Evolutionary conservation across 2,797 vertebrate genomes (phyloP).

Genomic region (Macropus fuliginosus): DNA sequence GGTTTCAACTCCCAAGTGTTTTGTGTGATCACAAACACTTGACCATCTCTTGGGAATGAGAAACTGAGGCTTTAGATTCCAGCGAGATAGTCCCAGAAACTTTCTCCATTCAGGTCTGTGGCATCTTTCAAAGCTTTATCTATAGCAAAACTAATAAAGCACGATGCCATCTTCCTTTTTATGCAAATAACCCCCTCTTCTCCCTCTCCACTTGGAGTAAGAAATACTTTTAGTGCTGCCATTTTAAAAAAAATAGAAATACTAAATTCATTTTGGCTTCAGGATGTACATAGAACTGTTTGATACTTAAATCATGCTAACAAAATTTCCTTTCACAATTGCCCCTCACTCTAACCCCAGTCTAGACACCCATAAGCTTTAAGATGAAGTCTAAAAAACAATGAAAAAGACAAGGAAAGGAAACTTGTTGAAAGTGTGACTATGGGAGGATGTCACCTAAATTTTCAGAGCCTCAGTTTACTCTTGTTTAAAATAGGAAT

Average conservation of each 20-base stretch:
- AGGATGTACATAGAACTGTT: background rate
- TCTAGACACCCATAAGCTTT: background rate
- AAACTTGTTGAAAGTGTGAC: background rate
- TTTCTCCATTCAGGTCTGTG: background rate
- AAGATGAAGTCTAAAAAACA: background rate
- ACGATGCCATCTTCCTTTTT: background rate
- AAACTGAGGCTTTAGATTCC: background rate
- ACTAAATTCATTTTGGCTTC: conserved; percentile 24
- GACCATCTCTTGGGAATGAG: background rate
- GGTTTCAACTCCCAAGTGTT: background rate
- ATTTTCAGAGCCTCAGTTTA: background rate
- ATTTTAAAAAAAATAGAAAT: background rate
- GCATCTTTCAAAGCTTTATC: background rate
- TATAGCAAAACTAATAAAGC: background rate
- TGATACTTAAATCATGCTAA: conserved; percentile 17
- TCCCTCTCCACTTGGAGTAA: background rate
- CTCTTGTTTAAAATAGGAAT: background rate
- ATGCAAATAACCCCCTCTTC: conserved; percentile 16
- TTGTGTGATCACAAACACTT: background rate
- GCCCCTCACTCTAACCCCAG: background rate
- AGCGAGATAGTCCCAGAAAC: background rate
- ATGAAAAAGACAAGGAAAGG: background rate
- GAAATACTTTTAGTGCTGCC: conserved; percentile 1
- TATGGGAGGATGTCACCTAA: background rate
- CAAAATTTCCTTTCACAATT: conserved; percentile 29